A percentile compares a stretch with the other conserved stretches of the same genome.
These are phyloP conservation scores for Rhea pennata DNA, from an alignment of 2,113 vertebrate species.

Conservation along the genomic window DNA sequence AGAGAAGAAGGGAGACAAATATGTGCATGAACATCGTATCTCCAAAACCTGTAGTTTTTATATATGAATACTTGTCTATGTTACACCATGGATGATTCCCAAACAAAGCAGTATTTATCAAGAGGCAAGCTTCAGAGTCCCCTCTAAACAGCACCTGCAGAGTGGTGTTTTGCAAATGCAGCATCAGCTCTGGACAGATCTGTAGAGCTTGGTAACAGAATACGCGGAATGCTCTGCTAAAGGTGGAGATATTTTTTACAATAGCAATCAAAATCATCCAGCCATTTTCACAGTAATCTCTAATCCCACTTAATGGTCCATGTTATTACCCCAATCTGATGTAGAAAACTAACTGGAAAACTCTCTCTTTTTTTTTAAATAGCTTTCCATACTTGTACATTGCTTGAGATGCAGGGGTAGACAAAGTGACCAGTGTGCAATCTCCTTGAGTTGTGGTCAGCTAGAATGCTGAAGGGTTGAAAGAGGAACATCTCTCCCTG, in stretches of 20 bases:
- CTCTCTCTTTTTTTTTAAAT: neutral
- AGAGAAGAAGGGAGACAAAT: too few species aligned
- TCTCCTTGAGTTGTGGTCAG: neutral
- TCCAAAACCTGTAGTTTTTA: too few species aligned
- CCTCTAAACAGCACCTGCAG: neutral
- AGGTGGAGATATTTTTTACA: neutral
- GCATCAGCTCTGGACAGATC: neutral
- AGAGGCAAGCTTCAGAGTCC: neutral
- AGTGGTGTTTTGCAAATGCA: neutral
- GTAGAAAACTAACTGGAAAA: neutral
- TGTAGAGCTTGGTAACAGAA: neutral
- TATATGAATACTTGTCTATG: neutral
- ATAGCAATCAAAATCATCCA: neutral
- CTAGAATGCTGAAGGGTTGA: neutral
- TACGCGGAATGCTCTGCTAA: neutral
- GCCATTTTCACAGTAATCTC: neutral
- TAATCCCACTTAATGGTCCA: neutral
- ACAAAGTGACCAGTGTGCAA: neutral
- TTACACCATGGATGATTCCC: neutral
- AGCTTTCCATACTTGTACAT: neutral
- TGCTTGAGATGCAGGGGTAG: neutral
- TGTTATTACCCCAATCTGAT: neutral
- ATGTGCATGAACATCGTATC: too few species aligned
- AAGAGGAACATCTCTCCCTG: neutral
- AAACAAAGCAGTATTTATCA: neutral